Evolutionary conservation across 2,888 invertebrate species (phyloP), one percentile per base, ranked within the genome.

Genomic region (Hyalella azteca): DNA sequence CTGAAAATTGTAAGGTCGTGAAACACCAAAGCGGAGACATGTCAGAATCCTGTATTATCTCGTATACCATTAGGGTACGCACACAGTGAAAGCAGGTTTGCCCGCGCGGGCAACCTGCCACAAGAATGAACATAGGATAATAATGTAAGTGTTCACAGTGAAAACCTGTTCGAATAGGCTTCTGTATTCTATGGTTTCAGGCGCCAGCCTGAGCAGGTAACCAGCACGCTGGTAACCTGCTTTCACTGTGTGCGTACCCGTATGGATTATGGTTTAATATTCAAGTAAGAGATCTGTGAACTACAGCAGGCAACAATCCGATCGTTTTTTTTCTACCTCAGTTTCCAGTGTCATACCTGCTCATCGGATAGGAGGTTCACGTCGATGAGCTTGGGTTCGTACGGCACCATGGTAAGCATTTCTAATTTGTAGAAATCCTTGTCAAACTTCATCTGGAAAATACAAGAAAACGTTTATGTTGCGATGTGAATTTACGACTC

Each of bases 371-470:
- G 89, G 88, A 95, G 88, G 39, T 90, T 90, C 32, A 91, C 89
- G 85, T 95, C 93, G 81, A 97, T 94, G 85, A 97, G 90, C 86
- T 94, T 95, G 0, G 92, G 92, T 87, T 97, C 95, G 86, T 93
- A 96, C 0, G 96, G 96, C 73, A 97, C 93, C 80, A 96, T 89
- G 0, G 97, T 96, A 0, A 95, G 90, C 77, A 95, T 92, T 84
- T 91, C 91, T 88, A 97, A 96, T 79, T 88, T 88, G 79, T 90
- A 86, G 84, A 87, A 88, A 36, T 86, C 88, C 75, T 87, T 87
- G 73, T 80, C 80, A 73, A 82, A 82, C 29, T 81, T 60, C 73
- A 83, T 80, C 79, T 81, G 54, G 3, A 78, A 36, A 19, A 32
- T 75, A 32, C 15, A 76, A 77, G 19, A 45, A 9, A 59, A 48